phyloP scores from a whole-genome alignment of 1,140 invertebrate species.

The Bombyx mandarina region DNA sequence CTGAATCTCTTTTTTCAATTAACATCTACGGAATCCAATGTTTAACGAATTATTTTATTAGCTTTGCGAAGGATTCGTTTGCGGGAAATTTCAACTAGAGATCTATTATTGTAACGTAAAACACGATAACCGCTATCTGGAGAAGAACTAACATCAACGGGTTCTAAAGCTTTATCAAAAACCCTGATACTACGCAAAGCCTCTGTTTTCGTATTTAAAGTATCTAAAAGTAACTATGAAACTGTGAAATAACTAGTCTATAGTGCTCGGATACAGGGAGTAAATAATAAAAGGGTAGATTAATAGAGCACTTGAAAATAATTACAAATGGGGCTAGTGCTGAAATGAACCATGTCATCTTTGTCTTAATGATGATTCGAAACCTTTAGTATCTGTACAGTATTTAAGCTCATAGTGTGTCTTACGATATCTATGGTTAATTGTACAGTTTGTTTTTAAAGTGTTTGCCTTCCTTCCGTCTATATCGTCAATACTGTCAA shows the following conservation, averaged over 20 bases:
- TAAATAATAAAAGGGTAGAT: conserved; percentile 23
- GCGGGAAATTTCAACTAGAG: too few relatives aligned
- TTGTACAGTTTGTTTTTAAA: conserved; percentile 32
- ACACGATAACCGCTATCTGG: too few relatives aligned
- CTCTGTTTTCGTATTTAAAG: conserved; percentile 30
- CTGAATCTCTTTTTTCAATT: too few relatives aligned
- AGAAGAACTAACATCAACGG: background rate
- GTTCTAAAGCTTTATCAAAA: conserved; percentile 14
- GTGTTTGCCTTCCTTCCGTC: conserved; percentile 18
- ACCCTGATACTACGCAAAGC: conserved; percentile 48
- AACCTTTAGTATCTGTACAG: conserved; percentile 39
- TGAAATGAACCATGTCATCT: conserved; percentile 16
- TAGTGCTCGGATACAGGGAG: conserved; percentile 26
- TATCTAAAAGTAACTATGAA: conserved; percentile 15
- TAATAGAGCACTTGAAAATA: conserved; percentile 24
- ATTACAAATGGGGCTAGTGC: conserved; percentile 21
- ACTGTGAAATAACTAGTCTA: conserved; percentile 24
- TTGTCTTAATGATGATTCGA: conserved; percentile 18
- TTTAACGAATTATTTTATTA: too few relatives aligned
- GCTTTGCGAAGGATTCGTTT: too few relatives aligned
- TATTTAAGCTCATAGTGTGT: conserved; percentile 46
- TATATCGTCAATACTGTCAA: conserved; percentile 19
- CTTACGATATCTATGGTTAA: conserved; percentile 70
- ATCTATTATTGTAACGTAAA: background rate
- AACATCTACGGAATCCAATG: too few relatives aligned